A percentile compares a stretch with the other conserved stretches of the same genome.
These are phyloP conservation scores for Trachelus tabidus DNA, from an alignment of 2,888 invertebrate genomes.

Conservation along the genomic window DNA sequence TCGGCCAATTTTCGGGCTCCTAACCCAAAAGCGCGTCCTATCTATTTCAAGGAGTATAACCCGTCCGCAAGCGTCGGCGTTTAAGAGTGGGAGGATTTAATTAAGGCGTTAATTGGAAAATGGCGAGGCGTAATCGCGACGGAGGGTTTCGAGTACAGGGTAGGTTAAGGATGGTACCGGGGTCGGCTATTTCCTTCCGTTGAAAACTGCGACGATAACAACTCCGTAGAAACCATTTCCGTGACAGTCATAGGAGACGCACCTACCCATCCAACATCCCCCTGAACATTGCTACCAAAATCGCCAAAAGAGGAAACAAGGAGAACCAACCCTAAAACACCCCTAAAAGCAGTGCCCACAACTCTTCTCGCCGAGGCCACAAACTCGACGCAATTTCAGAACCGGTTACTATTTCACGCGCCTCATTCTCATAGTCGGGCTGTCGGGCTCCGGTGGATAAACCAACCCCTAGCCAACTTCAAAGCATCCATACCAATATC, in stretches of 20 bases:
- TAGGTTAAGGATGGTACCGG: not conserved
- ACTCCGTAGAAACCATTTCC: slow-evolving; percentile 21
- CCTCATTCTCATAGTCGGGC: not conserved
- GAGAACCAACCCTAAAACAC: not conserved
- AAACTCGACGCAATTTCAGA: not conserved
- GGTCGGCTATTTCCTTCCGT: slow-evolving; percentile 47
- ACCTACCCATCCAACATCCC: not conserved
- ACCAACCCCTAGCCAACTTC: not conserved
- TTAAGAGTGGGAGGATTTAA: slow-evolving; percentile 54
- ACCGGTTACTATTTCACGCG: not conserved
- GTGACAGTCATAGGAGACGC: not conserved
- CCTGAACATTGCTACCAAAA: not conserved
- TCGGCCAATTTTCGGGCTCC: not conserved
- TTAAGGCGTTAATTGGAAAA: slow-evolving; percentile 65
- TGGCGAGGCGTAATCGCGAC: slow-evolving; percentile 60
- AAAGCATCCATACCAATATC: not conserved
- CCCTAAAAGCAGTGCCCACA: not conserved
- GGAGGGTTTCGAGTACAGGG: not conserved
- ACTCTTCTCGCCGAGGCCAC: not conserved
- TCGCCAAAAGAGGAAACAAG: not conserved
- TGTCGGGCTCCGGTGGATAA: not conserved
- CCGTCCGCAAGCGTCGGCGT: slow-evolving; percentile 11
- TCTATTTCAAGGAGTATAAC: not conserved
- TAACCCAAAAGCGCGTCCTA: not conserved
- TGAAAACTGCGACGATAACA: slow-evolving; percentile 58